Evolutionary conservation across 1,140 invertebrate genomes (phyloP), one percentile per base, ranked within the genome.

Genomic region (Neotoxoptera formosana): DNA sequence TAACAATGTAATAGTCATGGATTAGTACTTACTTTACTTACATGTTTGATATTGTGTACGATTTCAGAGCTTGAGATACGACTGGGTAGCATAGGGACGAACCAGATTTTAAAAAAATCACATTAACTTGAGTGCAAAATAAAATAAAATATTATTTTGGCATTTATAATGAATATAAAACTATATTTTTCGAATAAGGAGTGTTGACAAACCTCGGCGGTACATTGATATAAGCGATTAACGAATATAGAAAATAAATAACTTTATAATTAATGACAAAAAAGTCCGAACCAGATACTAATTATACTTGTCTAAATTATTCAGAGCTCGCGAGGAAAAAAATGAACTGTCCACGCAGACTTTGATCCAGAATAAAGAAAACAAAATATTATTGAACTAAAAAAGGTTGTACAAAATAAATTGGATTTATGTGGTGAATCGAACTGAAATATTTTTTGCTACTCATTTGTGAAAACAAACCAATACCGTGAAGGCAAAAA

Each of bases 351-450:
- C 2, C 11, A 2, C 4, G 48, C 30, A 23, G 84, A 45, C 84
- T 87, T 87, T 87, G 84, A 87, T 87, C 30, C n/a, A n/a, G 45
- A 47, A 47, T 86, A 86, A 86, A 86, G 21, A 53, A 89, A 89
- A 53, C 1, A 9, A 53, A 89, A 34, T 89, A 89, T n/a, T 87
- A 87, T 87, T 23, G 2, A 87, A 87, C 14, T 8, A 45, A 87
- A 87, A 87, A 48, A 87, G 9, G 30, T 87, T 30, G 47, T 25
- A n/a, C 14, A n/a, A 48, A 87, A 87, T 87, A 48, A 87, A 89
- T 53, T 56, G n/a, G 48, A 25, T 53, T 89, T 56, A 53, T 25
- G n/a, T 87, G 45, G 25, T 48, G 14, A 87, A 87, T 53, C 34
- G 3, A 20, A 89, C n/a, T 36, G 86, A 7, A 51, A 88, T 88